phyloP scores from a whole-genome alignment of 2,797 vertebrate genomes.

The Ispidina picta region DNA sequence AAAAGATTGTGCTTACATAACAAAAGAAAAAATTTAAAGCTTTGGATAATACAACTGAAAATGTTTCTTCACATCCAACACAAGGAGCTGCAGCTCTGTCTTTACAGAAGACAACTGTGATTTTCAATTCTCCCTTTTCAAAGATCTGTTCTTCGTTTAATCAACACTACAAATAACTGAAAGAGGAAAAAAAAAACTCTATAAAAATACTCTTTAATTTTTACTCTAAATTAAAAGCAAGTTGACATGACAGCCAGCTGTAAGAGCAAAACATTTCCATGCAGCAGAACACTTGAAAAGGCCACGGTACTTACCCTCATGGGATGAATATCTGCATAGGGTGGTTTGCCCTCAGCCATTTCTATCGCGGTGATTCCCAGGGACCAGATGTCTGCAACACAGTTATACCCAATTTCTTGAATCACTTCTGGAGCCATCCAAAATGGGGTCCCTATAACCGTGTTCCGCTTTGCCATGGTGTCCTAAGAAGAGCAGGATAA shows the following conservation, averaged over 20 bases:
- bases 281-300: background rate
- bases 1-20: background rate
- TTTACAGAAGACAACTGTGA: background rate
- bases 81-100: background rate
- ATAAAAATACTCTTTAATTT: background rate
- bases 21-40: background rate
- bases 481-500: conserved; percentile 78
- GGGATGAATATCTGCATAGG: conserved; percentile 95
- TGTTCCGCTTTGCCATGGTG: conserved; percentile 97
- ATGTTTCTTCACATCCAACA: background rate
- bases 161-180: background rate
- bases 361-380: conserved; percentile 94
- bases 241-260: background rate
- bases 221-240: background rate
- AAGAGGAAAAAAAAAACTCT: background rate
- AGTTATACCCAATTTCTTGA: conserved; percentile 97
- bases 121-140: background rate
- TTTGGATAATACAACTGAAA: background rate
- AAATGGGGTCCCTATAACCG: conserved; percentile 94
- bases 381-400: conserved; percentile 96
- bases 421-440: conserved; percentile 99
- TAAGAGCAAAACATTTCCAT: background rate
- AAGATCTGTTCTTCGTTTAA: background rate
- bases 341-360: conserved; percentile 96
- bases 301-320: conserved; percentile 86